Evolutionary conservation across 1,140 invertebrate genomes (phyloP).

Genomic region (Antheraea pernyi): DNA sequence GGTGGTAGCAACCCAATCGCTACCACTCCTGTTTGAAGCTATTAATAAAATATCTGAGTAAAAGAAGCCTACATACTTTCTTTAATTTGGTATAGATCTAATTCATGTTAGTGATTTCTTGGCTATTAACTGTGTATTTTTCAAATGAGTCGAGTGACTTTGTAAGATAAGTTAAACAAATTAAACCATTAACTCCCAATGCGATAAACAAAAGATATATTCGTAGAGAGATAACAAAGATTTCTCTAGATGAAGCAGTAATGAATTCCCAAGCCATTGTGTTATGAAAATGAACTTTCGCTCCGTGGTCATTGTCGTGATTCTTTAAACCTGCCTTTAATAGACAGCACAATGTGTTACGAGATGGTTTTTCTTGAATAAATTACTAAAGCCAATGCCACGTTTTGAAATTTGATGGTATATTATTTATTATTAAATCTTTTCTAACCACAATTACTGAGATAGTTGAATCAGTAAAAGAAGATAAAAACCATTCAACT

Average conservation of each 20-base stretch:
- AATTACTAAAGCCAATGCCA: constrained; percentile 32
- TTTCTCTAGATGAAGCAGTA: constrained; percentile 46
- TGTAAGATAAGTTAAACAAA: neutral
- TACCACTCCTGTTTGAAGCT: too few relatives aligned
- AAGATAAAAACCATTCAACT: too few relatives aligned
- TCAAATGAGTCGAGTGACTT: neutral
- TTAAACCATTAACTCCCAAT: constrained; percentile 10
- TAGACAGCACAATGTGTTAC: constrained; percentile 24
- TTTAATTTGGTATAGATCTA: neutral
- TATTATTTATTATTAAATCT: neutral
- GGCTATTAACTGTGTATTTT: neutral
- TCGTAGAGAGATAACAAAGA: constrained; percentile 25
- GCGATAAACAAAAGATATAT: constrained; percentile 17
- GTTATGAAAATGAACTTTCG: constrained; percentile 49
- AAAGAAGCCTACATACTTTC: neutral
- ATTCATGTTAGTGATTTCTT: neutral
- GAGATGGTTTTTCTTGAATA: constrained; percentile 24
- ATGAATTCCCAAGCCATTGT: constrained; percentile 53
- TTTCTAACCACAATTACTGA: neutral
- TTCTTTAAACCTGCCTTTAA: constrained; percentile 13
- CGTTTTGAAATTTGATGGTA: constrained; percentile 14
- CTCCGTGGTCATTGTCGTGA: constrained; percentile 38
- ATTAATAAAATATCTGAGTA: too few relatives aligned
- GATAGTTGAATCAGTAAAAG: too few relatives aligned
- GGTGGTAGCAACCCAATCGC: too few relatives aligned